A percentile compares a stretch with the other conserved stretches of the same genome.
phyloP scores from a whole-genome alignment of 1,140 invertebrate species.

The Diploscapter pachys region DNA sequence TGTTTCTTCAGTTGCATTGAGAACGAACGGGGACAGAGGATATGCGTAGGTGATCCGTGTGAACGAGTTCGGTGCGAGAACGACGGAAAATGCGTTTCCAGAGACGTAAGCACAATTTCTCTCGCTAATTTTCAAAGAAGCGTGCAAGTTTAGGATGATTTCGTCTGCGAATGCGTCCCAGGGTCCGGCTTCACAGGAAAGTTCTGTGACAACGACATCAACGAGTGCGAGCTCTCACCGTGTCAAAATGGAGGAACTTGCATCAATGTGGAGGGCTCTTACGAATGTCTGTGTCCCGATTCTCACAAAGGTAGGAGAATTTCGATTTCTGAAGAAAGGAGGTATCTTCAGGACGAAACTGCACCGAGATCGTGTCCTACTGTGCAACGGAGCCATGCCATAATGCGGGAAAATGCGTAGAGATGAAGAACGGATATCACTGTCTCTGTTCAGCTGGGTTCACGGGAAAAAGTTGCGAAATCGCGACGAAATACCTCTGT shows the following conservation, averaged over 20 bases:
- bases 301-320: constrained; percentile 4
- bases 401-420: constrained; percentile 20
- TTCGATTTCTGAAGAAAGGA: not conserved
- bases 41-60: constrained; percentile 29
- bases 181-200: constrained; percentile 24
- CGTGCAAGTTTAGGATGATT: constrained; percentile 25
- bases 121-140: no score
- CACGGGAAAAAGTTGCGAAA: constrained; percentile 16
- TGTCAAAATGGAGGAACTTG: constrained; percentile 40
- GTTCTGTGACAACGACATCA: constrained; percentile 33
- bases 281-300: constrained; percentile 26
- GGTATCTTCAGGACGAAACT: constrained; percentile 16
- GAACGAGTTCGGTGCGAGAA: constrained; percentile 30
- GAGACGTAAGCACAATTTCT: constrained; percentile 21
- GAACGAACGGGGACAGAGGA: constrained; percentile 16
- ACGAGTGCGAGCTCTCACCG: constrained; percentile 33
- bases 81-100: constrained; percentile 24
- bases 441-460: constrained; percentile 22
- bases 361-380: constrained; percentile 7
- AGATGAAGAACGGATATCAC: not conserved
- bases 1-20: constrained; percentile 20
- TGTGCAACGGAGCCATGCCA: constrained; percentile 23
- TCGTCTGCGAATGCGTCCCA: constrained; percentile 14
- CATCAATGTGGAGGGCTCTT: constrained; percentile 25
- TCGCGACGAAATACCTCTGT: no score